Evolutionary conservation across 2,113 vertebrate genomes (phyloP).

Genomic region (Oceanites oceanicus): DNA sequence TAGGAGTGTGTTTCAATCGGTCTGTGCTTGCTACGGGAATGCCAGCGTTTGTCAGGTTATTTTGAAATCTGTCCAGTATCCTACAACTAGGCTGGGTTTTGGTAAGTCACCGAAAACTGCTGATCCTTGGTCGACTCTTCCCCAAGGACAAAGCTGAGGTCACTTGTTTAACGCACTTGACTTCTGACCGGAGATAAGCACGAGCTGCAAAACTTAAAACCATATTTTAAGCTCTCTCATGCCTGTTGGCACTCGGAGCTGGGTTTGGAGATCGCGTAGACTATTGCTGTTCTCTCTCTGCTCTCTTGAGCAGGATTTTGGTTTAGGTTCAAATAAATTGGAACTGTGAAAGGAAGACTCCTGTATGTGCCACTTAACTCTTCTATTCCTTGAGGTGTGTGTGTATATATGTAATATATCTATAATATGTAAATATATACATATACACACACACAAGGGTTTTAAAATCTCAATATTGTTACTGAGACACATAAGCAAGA

Average conservation of each 20-base stretch:
- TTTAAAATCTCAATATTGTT: background rate
- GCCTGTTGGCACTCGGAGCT: background rate
- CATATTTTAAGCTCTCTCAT: background rate
- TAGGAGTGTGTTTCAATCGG: background rate
- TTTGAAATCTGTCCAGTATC: background rate
- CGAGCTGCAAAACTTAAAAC: background rate
- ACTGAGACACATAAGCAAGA: background rate
- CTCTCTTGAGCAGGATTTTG: background rate
- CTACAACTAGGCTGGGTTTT: background rate
- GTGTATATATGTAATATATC: background rate
- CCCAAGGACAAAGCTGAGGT: background rate
- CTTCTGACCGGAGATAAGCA: background rate
- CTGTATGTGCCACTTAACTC: background rate
- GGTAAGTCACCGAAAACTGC: background rate
- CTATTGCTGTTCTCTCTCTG: background rate
- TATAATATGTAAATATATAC: background rate
- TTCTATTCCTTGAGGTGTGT: background rate
- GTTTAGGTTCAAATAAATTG: background rate
- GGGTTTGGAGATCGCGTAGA: background rate
- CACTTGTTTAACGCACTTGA: background rate
- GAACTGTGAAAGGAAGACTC: background rate
- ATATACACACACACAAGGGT: background rate
- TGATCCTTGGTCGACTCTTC: background rate
- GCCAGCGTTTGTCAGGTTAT: rapidly evolving
- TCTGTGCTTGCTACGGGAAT: background rate